Base-by-base conservation (phyloP, 2,888 invertebrate genomes). In the Theretra japonica region DNA sequence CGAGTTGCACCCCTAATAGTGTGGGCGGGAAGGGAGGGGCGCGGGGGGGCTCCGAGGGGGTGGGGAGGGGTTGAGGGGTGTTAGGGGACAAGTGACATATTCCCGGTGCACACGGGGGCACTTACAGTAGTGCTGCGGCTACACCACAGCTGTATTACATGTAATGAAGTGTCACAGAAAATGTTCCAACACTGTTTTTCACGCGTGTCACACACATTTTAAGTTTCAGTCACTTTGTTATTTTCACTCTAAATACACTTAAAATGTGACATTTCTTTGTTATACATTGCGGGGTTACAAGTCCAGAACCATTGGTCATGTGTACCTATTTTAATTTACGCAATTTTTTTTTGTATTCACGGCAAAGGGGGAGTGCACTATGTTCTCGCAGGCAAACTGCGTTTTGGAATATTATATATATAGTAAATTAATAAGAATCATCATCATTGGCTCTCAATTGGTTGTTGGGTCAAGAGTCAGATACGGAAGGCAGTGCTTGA, bases 81-180 rank as follows among this genome's bases (percentile, higher is more conserved):
- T 82, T 79, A 80, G 76, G 83, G 85, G 85, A 87, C 89, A 87
- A 83, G 89, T 90, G 91, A 92, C 92, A 91, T 90, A 91, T 92
- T 92, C 90, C 85, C 90, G 88, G 85, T 86, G 81, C 87, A 82
- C 89, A 78, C 84, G 88, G 86, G 87, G 83, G 88, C 88, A 87
- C 88, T 90, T 89, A 88, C 84, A 80, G 79, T 78, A 80, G 84
- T 85, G 85, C 84, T 85, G 86, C 80, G 86, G 88, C 82, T 82
- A 86, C 87, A 85, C 57, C 85, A 53, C 87, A 41, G 41, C 41
- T 83, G 83, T 87, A 85, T 85, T 86, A 86, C 86, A 82, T 78
- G 85, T 91, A 91, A 91, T 89, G 86, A 87, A 89, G 86, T 85
- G 81, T 82, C 82, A 77, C 79, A 82, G 81, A 80, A 82, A 85